These are phyloP conservation scores for Lophotriccus pileatus DNA, from an alignment of 2,797 vertebrate species.

Conservation along the genomic window DNA sequence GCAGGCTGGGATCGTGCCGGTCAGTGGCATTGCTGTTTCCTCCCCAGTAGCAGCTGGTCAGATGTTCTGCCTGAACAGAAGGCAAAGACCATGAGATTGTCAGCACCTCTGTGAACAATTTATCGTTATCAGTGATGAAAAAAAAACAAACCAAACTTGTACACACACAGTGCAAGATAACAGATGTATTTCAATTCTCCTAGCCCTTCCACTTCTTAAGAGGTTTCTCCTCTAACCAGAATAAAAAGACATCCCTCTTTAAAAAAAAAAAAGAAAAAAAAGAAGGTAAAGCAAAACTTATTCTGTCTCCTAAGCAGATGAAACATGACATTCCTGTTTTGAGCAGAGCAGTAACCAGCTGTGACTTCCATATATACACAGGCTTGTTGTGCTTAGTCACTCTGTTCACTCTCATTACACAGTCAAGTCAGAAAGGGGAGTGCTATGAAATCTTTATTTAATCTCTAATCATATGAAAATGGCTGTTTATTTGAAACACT, in stretches of 20 bases:
- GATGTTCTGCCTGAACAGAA: conserved; percentile 86
- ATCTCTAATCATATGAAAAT: not conserved
- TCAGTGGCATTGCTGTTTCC: conserved; percentile 90
- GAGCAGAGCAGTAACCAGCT: not conserved
- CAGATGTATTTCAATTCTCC: not conserved
- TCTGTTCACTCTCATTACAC: not conserved
- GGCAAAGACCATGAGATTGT: not conserved
- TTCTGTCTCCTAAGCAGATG: not conserved
- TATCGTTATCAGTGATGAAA: accelerated
- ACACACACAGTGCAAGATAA: not conserved
- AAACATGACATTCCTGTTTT: not conserved
- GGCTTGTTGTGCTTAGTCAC: not conserved
- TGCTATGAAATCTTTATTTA: not conserved
- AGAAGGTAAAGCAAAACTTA: not conserved
- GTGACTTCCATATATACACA: not conserved
- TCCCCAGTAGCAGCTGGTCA: conserved; percentile 98
- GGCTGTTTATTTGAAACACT: not conserved
- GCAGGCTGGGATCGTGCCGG: conserved; percentile 94
- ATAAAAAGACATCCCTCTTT: not conserved
- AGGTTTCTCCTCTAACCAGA: not conserved
- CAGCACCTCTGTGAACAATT: not conserved
- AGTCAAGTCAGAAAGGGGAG: not conserved
- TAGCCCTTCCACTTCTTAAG: not conserved
- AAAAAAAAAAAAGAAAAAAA: not conserved
- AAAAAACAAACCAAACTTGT: not conserved